These are phyloP conservation scores for Eristalis intricaria DNA, from an alignment of 2,888 invertebrate genomes.

Conservation along the genomic window DNA sequence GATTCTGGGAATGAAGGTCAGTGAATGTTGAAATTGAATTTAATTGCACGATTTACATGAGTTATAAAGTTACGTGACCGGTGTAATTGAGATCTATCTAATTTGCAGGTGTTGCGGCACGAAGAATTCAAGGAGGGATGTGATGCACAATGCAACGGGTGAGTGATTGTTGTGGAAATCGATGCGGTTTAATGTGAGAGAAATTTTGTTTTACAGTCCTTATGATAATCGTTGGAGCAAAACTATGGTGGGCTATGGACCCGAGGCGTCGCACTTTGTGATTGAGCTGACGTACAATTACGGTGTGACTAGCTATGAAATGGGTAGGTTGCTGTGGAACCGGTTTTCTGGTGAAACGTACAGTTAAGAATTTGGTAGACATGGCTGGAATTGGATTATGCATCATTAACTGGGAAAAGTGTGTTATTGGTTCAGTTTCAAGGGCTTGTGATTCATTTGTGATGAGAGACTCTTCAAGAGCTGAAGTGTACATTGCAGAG, in stretches of 20 bases:
- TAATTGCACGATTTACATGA: constrained; percentile 30
- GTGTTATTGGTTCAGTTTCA: background rate
- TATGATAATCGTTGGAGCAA: constrained; percentile 99
- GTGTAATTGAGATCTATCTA: constrained; percentile 15
- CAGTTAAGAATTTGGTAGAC: background rate
- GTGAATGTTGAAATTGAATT: constrained; percentile 61
- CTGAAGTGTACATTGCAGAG: too few relatives aligned
- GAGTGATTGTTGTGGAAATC: constrained; percentile 74
- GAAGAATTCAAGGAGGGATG: constrained; percentile 99
- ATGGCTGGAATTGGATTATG: background rate
- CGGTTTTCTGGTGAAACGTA: background rate
- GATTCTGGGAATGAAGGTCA: constrained; percentile 97
- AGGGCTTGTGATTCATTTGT: too few relatives aligned
- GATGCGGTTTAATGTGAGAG: background rate
- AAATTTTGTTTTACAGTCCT: constrained; percentile 85
- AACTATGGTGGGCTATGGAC: constrained; percentile 99
- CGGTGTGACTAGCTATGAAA: constrained; percentile 91
- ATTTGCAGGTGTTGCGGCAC: constrained; percentile 91
- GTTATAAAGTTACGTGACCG: constrained; percentile 6
- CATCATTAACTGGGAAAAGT: background rate
- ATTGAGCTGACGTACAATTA: constrained; percentile 99
- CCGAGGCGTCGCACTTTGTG: constrained; percentile 96
- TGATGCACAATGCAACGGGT: constrained; percentile 99
- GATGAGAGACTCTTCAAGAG: too few relatives aligned
- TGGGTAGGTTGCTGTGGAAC: constrained; percentile 82